A percentile compares a stretch with the other conserved stretches of the same genome.
These are phyloP conservation scores for Scaptodrosophila latifasciaeformis DNA, from an alignment of 2,888 invertebrate species.

Conservation along the genomic window DNA sequence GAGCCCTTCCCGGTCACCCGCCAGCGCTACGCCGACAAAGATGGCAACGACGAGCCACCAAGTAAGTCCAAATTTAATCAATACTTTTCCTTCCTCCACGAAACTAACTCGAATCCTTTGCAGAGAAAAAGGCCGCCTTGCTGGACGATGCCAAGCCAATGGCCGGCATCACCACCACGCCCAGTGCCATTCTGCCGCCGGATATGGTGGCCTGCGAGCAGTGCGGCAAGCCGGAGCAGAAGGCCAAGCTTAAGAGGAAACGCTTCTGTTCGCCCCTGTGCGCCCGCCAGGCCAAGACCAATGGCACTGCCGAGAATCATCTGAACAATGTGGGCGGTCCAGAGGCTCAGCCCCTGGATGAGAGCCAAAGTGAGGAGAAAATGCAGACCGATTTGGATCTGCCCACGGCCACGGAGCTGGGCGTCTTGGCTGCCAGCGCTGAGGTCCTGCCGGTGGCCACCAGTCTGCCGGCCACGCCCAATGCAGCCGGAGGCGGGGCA, in stretches of 20 bases:
- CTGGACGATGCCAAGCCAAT: slow-evolving; percentile 54
- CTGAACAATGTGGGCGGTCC: slow-evolving; percentile 38
- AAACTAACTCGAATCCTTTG: slow-evolving; percentile 17
- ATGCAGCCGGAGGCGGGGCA: not conserved
- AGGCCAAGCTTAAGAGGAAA: slow-evolving; percentile 83
- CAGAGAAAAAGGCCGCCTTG: slow-evolving; percentile 71
- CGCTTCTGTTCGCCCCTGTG: slow-evolving; percentile 86
- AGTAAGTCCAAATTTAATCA: slow-evolving; percentile 77
- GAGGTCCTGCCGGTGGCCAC: no score
- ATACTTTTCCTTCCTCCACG: not conserved
- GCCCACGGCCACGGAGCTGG: not conserved
- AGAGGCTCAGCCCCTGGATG: slow-evolving; percentile 44
- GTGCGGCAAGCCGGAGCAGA: slow-evolving; percentile 82
- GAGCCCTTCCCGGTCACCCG: slow-evolving; percentile 91
- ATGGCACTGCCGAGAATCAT: slow-evolving; percentile 41
- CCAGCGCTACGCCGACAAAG: slow-evolving; percentile 78
- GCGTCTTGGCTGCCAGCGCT: no score
- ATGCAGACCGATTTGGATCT: slow-evolving; percentile 49
- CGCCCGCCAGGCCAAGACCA: slow-evolving; percentile 76
- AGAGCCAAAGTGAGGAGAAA: slow-evolving; percentile 58
- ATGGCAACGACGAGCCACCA: slow-evolving; percentile 83
- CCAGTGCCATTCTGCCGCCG: slow-evolving; percentile 37
- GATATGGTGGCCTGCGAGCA: slow-evolving; percentile 80
- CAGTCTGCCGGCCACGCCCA: not conserved
- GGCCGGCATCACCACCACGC: slow-evolving; percentile 4